Evolutionary conservation across 2,888 invertebrate genomes (phyloP).

Genomic region (Frankliniella fusca): DNA sequence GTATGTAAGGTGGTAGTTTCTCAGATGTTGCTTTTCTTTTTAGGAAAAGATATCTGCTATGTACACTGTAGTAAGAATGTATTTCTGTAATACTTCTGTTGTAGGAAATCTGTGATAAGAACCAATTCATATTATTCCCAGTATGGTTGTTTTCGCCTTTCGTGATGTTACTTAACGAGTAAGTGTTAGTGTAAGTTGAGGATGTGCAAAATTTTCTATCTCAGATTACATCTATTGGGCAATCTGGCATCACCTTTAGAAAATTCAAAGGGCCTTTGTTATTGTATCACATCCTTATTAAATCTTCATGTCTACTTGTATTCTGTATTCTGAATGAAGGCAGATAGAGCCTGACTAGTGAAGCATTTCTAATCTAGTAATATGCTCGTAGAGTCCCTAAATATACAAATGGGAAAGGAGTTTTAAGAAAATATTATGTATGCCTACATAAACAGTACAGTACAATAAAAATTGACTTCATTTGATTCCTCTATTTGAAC

Average conservation of each 20-base stretch:
- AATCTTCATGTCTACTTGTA: background rate
- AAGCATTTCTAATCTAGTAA: background rate
- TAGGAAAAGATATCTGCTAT: background rate
- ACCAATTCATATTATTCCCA: conserved; percentile 9
- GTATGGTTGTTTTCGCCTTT: background rate
- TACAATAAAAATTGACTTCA: conserved; percentile 16
- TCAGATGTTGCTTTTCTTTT: no score
- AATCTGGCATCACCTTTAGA: no score
- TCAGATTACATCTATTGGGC: no score
- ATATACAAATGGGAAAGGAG: background rate
- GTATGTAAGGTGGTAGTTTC: no score
- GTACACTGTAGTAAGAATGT: background rate
- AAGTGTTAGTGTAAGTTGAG: conserved; percentile 1
- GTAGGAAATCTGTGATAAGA: conserved; percentile 20
- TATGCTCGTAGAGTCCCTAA: background rate
- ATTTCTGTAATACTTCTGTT: background rate
- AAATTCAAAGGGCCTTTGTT: no score
- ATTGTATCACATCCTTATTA: background rate
- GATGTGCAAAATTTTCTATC: background rate
- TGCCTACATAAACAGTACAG: conserved; percentile 3
- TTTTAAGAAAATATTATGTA: conserved; percentile 14
- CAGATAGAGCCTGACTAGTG: no score
- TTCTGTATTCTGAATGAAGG: background rate
- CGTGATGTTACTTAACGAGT: conserved; percentile 9
- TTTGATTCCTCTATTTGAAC: background rate